Base-by-base conservation (phyloP, 2,888 invertebrate genomes). In the Cephus nigrinus region DNA sequence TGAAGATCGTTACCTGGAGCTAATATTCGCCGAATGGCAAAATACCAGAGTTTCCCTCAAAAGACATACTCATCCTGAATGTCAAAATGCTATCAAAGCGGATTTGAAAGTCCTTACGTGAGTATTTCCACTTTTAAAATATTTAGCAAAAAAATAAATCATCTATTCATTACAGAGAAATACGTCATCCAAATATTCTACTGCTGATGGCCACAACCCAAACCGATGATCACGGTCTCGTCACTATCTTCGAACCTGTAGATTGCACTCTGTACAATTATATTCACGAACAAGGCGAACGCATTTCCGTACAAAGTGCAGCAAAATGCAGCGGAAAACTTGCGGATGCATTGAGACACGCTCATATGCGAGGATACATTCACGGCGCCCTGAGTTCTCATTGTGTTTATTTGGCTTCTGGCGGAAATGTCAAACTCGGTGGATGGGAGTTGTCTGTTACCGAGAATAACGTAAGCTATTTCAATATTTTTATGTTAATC, bases 21-120 rank as follows among this genome's bases (percentile, higher is more conserved):
- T 89, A 15, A 84, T 89, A 35, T 88, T 84, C 75, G 89, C 89
- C 11, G 89, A 90, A 73, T 90, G 89, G 89, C 86, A 89, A 74
- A 88, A 85, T 73, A 89, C 89, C 0, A 85, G 86, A 77, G 85
- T 89, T 31, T 84, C 88, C 0, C 74, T 90, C 4, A 87, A 88
- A 68, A 85, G 88, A 73, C 86, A 87, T 76, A 82, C 86, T 1
- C 88, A 88, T 79, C 84, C 86, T 4, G 85, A 88, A 11, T 89
- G 87, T 73, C 82, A 82, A 40, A 84, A 84, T 40, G 87, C 88
- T 15, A 81, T 90, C 11, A 86, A 82, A 81, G 86, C 86, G 4
- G 89, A 90, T 74, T 80, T 90, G 30, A 83, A 88, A 80, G 80
- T 90, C 74, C 84, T 90, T 40, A 84, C 82, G 89, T 89, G 79